Evolutionary conservation across 2,888 invertebrate genomes (phyloP).

Genomic region (Candidula unifasciata): DNA sequence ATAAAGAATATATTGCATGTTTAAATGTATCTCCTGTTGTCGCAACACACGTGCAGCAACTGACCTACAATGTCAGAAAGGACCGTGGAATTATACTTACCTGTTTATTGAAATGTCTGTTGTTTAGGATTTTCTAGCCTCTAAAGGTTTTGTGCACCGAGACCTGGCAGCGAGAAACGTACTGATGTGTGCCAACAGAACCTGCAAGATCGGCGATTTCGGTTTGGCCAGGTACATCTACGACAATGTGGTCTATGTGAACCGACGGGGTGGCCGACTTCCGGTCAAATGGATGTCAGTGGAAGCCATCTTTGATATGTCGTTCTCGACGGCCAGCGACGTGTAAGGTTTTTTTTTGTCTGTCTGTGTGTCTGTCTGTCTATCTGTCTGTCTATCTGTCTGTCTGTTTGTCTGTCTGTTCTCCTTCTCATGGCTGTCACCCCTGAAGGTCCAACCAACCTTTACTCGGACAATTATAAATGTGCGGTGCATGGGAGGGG

Average conservation of each 20-base stretch:
- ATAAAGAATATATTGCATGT: too few relatives aligned
- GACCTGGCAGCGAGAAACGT: conserved; percentile 76
- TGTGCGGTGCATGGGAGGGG: too few relatives aligned
- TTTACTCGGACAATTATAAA: too few relatives aligned
- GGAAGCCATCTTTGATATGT: conserved; percentile 74
- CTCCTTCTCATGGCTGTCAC: too few relatives aligned
- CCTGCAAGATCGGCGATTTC: conserved; percentile 76
- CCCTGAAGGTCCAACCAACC: too few relatives aligned
- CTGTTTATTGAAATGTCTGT: too few relatives aligned
- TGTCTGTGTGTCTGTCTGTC: too few relatives aligned
- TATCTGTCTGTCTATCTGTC: too few relatives aligned
- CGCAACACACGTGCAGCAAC: too few relatives aligned
- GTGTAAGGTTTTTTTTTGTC: conserved; percentile 68
- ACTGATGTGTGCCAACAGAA: conserved; percentile 68
- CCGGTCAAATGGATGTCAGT: conserved; percentile 77
- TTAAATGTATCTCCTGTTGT: neutral
- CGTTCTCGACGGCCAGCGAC: conserved; percentile 75
- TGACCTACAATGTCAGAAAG: too few relatives aligned
- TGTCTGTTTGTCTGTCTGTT: too few relatives aligned
- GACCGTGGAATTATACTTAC: too few relatives aligned
- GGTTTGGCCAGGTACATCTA: conserved; percentile 76
- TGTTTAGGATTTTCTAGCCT: conserved; percentile 72
- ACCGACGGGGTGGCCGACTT: conserved; percentile 71
- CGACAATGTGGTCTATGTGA: conserved; percentile 73
- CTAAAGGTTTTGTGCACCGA: conserved; percentile 75